Evolutionary conservation across 2,113 vertebrate genomes (phyloP), one percentile per base, ranked within the genome.

Genomic region (Bungarus multicinctus): DNA sequence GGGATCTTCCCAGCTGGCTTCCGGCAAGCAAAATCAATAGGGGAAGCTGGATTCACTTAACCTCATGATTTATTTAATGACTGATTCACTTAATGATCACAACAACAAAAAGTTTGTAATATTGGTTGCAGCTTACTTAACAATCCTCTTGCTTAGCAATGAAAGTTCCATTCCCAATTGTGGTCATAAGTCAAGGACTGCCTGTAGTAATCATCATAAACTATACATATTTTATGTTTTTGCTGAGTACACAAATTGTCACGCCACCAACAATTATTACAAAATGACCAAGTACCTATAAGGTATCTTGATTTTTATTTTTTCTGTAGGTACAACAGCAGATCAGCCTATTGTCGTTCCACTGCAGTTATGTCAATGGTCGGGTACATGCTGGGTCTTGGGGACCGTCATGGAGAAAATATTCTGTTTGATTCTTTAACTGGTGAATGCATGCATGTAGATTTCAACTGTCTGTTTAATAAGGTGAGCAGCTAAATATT

Each of bases 391-490:
- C 98, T 99, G 43, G 99, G 99, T n/a, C 97, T 99, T 93, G 99
- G 99, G 52, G 99, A 99, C 95, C 99, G 99, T 20, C 99, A 99
- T 22, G 99, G 99, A 53, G 99, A 99, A 96, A 99, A 99, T 96
- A 99, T 99, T 97, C 96, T 99, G 20, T 99, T 99, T 92, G 99
- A 99, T 95, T 99, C 99, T 25, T 97, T 99, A 92, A 99, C 99
- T 12, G 99, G 99, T 30, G 99, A 99, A 95, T 99, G 98, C 93
- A 98, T 99, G 92, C 99, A 99, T 7, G 99, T 99, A 23, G 99
- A 99, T 97, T 99, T 99, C 98, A 99, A 99, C 98, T 99, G 99
- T 97, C 98, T 99, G 89, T 99, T 99, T 95, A 99, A 99, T 97
- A 99, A 99, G 98, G 99, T 99, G 94, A 95, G 93, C 92, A 91